phyloP scores from a whole-genome alignment of 1,140 invertebrate genomes.

The Calephelis nemesis region DNA sequence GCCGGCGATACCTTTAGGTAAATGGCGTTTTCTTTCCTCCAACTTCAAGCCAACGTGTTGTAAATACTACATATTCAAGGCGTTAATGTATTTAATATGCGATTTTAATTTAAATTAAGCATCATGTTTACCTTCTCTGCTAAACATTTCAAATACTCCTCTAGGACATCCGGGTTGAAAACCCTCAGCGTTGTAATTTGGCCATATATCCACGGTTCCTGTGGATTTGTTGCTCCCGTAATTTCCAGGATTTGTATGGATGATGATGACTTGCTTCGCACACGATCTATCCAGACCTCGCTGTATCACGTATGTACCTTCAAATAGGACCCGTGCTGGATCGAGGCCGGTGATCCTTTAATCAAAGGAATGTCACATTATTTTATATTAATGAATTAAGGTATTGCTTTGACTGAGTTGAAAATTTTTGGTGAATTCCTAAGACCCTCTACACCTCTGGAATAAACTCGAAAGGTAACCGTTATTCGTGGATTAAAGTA shows the following conservation, averaged over 20 bases:
- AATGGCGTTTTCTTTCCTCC: no score
- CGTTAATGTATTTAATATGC: not conserved
- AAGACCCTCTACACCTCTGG: no score
- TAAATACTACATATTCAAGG: no score
- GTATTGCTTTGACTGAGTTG: no score
- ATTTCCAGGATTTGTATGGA: constrained; percentile 77
- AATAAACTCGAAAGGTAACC: no score
- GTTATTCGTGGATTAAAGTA: no score
- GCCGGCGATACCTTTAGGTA: no score
- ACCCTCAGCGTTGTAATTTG: constrained; percentile 78
- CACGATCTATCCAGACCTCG: constrained; percentile 57
- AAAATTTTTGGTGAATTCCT: no score
- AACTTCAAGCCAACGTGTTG: no score
- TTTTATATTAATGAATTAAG: no score
- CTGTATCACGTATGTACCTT: constrained; percentile 47
- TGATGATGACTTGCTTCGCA: constrained; percentile 78
- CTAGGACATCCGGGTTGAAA: constrained; percentile 84
- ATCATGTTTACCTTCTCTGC: constrained; percentile 44
- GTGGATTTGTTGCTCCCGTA: constrained; percentile 74
- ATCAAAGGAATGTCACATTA: not conserved
- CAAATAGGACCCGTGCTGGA: constrained; percentile 69
- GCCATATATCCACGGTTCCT: constrained; percentile 83
- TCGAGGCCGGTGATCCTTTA: constrained; percentile 77
- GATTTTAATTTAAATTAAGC: not conserved
- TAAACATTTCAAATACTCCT: constrained; percentile 51